These are phyloP conservation scores for Spinibarbus caldwelli DNA, from an alignment of 2,797 vertebrate species.

Conservation along the genomic window DNA sequence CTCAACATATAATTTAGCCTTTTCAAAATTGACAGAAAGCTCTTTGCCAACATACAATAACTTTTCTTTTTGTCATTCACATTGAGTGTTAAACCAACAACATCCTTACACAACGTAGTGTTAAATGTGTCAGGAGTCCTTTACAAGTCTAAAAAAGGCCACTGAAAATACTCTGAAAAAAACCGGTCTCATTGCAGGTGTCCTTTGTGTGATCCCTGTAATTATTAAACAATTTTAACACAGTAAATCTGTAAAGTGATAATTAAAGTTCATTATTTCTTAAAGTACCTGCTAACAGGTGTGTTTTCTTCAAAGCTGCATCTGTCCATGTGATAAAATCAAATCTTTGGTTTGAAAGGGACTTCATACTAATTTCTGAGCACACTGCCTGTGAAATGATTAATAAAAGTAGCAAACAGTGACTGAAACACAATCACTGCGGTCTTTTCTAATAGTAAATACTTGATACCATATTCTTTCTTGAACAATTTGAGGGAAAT, in stretches of 20 bases:
- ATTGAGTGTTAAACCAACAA: background rate
- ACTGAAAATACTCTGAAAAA: constrained; percentile 92
- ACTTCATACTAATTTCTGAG: constrained; percentile 58
- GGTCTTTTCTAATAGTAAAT: too few relatives aligned
- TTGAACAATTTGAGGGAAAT: background rate
- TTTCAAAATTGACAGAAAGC: background rate
- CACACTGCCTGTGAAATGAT: constrained; percentile 48
- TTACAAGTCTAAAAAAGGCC: constrained; percentile 83
- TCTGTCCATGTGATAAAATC: constrained; percentile 78
- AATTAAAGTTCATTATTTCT: constrained; percentile 2
- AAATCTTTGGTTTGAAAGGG: constrained; percentile 64
- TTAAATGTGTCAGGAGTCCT: background rate
- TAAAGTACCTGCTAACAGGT: constrained; percentile 66
- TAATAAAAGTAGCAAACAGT: constrained; percentile 19
- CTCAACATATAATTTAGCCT: background rate
- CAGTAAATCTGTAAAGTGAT: background rate
- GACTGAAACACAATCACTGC: background rate
- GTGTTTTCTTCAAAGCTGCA: constrained; percentile 27
- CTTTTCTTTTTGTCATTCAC: background rate
- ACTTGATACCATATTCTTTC: background rate
- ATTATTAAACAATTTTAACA: constrained; percentile 12
- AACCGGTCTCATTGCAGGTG: constrained; percentile 79
- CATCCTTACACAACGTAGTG: background rate
- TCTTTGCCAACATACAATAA: background rate
- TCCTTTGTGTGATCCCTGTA: constrained; percentile 67